Conservation (phyloP, 2,888 invertebrate species). For the Syrphus vitripennis region DNA sequence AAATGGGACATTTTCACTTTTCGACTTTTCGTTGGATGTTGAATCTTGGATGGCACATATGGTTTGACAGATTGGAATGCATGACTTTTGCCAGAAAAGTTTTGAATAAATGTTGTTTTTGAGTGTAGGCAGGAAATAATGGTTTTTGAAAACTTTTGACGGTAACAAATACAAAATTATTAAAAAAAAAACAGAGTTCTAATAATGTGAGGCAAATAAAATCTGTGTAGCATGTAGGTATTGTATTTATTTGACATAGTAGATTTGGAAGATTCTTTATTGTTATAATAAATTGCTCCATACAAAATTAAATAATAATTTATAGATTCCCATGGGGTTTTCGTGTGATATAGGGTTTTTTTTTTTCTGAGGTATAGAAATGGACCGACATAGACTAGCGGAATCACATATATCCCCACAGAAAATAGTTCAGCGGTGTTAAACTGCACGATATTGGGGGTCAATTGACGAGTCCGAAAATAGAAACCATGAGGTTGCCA, state of each 20-base stretch:
- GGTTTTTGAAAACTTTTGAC: background rate
- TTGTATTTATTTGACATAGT: background rate
- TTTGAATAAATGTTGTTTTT: conserved; percentile 2
- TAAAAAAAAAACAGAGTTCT: background rate
- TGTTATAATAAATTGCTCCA: background rate
- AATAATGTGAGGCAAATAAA: background rate
- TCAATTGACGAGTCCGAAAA: too few species aligned
- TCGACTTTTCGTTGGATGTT: conserved; percentile 19
- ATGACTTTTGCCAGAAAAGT: conserved; percentile 39
- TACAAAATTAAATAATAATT: too few species aligned
- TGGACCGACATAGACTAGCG: too few species aligned
- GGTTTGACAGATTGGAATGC: conserved; percentile 54
- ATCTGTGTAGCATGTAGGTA: background rate
- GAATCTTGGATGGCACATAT: conserved; percentile 51
- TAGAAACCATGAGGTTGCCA: too few species aligned
- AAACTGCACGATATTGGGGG: too few species aligned
- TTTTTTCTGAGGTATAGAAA: too few species aligned
- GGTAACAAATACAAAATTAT: too few species aligned
- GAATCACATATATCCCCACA: too few species aligned
- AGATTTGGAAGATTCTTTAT: background rate
- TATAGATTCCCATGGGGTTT: too few species aligned
- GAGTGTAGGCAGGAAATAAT: background rate
- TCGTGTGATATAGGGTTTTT: too few species aligned
- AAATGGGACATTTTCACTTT: conserved; percentile 42
- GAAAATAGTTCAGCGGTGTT: too few species aligned